These are phyloP conservation scores for Myiozetetes cayanensis DNA, from an alignment of 2,113 vertebrate species.

Conservation along the genomic window DNA sequence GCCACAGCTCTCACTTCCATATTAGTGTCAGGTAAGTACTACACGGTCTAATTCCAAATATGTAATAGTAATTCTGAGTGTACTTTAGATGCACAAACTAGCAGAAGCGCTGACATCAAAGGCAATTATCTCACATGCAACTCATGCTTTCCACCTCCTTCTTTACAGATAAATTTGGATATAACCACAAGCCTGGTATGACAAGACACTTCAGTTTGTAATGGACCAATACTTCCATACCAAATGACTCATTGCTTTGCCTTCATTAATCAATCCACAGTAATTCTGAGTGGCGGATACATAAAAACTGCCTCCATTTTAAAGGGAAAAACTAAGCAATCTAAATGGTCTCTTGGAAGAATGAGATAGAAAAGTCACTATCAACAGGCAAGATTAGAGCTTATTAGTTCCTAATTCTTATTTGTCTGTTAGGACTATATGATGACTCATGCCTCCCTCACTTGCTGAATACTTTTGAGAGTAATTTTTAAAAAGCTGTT, in stretches of 20 bases:
- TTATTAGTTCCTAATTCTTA: background rate
- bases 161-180: conserved; percentile 26
- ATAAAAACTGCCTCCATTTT: conserved; percentile 15
- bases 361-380: background rate
- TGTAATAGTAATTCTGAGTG: background rate
- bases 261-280: conserved; percentile 22
- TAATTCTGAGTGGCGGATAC: background rate
- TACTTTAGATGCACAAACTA: background rate
- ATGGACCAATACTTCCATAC: background rate
- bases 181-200: background rate
- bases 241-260: conserved; percentile 33
- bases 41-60: background rate
- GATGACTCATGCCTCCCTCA: conserved; percentile 19
- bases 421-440: background rate
- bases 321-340: background rate
- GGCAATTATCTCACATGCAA: background rate
- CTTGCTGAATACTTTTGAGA: background rate
- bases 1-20: background rate
- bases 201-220: conserved; percentile 31
- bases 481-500: background rate
- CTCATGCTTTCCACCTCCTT: background rate
- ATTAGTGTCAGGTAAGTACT: background rate
- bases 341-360: background rate
- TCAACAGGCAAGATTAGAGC: background rate
- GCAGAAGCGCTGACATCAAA: background rate